Conservation (phyloP, 2,797 vertebrate species). For the Bradypodion pumilum region DNA sequence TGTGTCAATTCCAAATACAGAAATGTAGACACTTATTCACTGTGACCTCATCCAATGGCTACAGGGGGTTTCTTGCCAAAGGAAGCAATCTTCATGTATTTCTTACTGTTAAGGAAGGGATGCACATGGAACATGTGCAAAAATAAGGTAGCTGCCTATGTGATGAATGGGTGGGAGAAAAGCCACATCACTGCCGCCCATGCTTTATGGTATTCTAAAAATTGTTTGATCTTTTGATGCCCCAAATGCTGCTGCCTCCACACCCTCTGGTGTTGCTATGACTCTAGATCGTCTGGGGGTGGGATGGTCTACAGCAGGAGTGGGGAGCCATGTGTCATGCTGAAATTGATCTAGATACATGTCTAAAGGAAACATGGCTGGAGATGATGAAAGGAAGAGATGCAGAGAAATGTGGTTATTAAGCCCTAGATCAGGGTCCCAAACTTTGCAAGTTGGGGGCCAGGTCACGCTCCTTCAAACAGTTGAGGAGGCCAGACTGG, state of each 20-base stretch:
- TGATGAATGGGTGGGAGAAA: constrained; percentile 70
- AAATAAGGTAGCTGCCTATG: constrained; percentile 63
- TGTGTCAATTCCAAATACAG: fast-evolving
- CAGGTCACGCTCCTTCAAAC: too few species aligned
- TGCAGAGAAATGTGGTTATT: not conserved
- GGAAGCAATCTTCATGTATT: constrained; percentile 47
- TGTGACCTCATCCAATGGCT: constrained; percentile 36
- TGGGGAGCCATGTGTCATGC: constrained; percentile 12
- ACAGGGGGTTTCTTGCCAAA: constrained; percentile 41
- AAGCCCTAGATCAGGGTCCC: not conserved
- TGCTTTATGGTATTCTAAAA: constrained; percentile 71
- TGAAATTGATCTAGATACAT: not conserved
- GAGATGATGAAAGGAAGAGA: not conserved
- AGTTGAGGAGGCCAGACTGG: too few species aligned
- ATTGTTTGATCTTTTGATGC: constrained; percentile 65
- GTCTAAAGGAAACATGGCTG: not conserved
- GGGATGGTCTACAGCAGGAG: constrained; percentile 40
- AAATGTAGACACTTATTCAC: constrained; percentile 1
- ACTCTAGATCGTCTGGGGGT: constrained; percentile 60
- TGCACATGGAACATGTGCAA: constrained; percentile 51
- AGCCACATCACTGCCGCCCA: constrained; percentile 66
- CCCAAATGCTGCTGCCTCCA: constrained; percentile 68
- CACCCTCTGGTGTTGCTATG: constrained; percentile 70
- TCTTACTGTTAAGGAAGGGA: constrained; percentile 43
- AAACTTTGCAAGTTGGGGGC: too few species aligned